Conservation (phyloP, 2,113 vertebrate species). For the Mus spicilegus region DNA sequence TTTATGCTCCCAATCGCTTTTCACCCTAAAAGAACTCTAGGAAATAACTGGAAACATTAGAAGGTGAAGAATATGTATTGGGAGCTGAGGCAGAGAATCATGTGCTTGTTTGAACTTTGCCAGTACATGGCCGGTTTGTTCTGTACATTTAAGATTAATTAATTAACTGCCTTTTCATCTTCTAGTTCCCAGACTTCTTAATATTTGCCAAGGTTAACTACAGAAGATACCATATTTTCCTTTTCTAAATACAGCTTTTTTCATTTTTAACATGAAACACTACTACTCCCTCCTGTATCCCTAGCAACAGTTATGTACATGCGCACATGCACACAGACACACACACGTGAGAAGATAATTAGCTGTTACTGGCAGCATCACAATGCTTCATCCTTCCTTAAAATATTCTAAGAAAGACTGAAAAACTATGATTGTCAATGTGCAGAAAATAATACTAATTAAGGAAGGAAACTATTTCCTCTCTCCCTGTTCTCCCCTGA, state of each 20-base stretch:
- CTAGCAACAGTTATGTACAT: not conserved
- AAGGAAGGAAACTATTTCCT: not conserved
- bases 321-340: too few species aligned
- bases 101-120: constrained; percentile 37
- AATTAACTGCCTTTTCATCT: not conserved
- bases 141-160: not conserved
- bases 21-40: not conserved
- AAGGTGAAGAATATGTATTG: constrained; percentile 23
- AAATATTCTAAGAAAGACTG: constrained; percentile 24
- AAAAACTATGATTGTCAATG: not conserved
- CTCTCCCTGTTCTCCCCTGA: not conserved
- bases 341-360: not conserved
- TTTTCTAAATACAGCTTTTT: constrained; percentile 54
- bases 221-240: constrained; percentile 13
- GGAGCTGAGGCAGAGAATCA: not conserved
- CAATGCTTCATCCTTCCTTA: not conserved
- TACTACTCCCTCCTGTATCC: not conserved
- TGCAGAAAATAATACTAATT: constrained; percentile 32
- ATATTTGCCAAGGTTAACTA: not conserved
- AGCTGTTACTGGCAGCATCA: too few species aligned
- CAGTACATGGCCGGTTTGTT: not conserved
- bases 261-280: constrained; percentile 22
- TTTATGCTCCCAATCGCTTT: not conserved
- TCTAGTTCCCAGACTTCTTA: constrained; percentile 35
- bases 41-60: not conserved